These are phyloP conservation scores for Ooceraea biroi DNA, from an alignment of 1,140 invertebrate species.

Conservation along the genomic window DNA sequence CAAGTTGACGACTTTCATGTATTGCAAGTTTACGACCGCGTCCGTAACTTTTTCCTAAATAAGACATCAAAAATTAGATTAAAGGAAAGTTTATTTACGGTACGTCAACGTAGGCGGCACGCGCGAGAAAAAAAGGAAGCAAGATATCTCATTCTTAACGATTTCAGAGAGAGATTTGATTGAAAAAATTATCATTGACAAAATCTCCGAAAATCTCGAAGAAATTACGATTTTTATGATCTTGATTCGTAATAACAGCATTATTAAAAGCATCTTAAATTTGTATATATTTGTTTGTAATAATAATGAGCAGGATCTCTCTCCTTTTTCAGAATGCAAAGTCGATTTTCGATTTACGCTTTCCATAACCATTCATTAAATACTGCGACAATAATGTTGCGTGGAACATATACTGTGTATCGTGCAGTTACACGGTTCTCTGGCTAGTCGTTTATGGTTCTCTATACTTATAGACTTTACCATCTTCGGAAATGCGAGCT, in stretches of 20 bases:
- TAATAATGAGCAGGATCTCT: too few relatives aligned
- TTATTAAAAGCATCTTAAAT: too few relatives aligned
- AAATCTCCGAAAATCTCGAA: too few relatives aligned
- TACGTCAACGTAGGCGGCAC: background rate
- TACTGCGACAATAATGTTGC: background rate
- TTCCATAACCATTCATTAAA: background rate
- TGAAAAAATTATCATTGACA: too few relatives aligned
- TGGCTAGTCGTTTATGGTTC: constrained; percentile 6
- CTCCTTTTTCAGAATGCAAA: too few relatives aligned
- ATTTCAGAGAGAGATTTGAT: too few relatives aligned
- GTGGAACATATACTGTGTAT: background rate
- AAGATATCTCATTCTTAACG: too few relatives aligned
- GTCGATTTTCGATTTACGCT: background rate
- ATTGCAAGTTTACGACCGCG: background rate
- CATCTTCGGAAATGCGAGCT: constrained; percentile 76
- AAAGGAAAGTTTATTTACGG: background rate
- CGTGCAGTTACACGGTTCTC: background rate
- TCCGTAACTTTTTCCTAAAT: background rate
- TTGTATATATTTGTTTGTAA: too few relatives aligned
- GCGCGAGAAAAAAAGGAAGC: too few relatives aligned
- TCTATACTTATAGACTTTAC: constrained; percentile 67
- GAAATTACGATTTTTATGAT: too few relatives aligned
- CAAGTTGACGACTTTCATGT: background rate
- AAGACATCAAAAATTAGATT: background rate
- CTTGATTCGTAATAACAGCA: too few relatives aligned